These are phyloP conservation scores for Phalacrocorax brasilianus DNA, from an alignment of 2,113 vertebrate species.

Conservation along the genomic window DNA sequence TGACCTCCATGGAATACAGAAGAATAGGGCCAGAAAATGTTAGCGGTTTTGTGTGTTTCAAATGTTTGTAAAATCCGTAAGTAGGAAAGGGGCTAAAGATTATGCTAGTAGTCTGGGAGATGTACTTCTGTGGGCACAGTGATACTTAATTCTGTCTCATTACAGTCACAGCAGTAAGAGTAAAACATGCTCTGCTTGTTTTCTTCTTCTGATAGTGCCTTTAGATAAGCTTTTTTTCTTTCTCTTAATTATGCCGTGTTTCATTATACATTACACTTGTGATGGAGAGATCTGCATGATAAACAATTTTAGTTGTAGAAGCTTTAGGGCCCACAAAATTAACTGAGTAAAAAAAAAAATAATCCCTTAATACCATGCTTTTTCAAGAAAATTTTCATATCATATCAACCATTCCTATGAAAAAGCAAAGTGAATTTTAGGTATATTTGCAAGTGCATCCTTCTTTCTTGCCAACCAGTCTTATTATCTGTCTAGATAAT, in stretches of 20 bases:
- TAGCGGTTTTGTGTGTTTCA: not conserved
- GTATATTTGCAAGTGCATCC: not conserved
- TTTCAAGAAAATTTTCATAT: not conserved
- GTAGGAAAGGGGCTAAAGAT: not conserved
- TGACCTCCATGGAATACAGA: not conserved
- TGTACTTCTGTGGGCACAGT: not conserved
- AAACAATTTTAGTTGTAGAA: not conserved
- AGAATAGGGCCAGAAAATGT: not conserved
- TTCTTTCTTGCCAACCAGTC: not conserved
- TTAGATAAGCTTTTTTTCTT: not conserved
- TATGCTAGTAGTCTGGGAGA: not conserved
- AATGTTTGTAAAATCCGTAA: not conserved
- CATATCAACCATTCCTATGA: not conserved
- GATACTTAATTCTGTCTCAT: not conserved
- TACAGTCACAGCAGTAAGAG: not conserved
- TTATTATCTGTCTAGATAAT: not conserved
- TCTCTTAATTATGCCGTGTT: not conserved
- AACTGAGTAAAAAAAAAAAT: not conserved
- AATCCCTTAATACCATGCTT: not conserved
- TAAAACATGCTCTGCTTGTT: not conserved
- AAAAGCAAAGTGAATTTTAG: not conserved
- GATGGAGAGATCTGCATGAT: not conserved
- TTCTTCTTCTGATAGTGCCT: not conserved
- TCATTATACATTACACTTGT: not conserved
- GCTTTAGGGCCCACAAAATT: not conserved